Evolutionary conservation across 2,113 vertebrate genomes (phyloP), one percentile per base, ranked within the genome.

Genomic region (Rhipidura dahli): DNA sequence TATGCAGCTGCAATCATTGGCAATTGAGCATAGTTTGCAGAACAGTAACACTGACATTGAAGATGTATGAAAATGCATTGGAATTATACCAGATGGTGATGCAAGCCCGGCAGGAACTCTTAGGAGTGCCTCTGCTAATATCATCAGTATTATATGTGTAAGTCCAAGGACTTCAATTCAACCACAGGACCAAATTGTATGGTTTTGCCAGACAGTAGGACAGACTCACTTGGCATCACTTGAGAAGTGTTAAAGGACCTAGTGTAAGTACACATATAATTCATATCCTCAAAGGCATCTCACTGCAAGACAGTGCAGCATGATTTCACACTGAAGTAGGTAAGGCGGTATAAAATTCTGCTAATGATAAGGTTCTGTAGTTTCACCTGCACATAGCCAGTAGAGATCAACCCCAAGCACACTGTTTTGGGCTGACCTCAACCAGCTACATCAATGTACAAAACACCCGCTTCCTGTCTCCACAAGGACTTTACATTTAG

Each of bases 121-220:
- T 49, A 90, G 31, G 45, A 47, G 13, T 71, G 30, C 9, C 51
- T 27, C 59, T 91, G 39, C 47, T 69, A 92, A n/a, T 40, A 90
- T 49, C 35, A 85, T 72, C 50, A 65, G 51, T 49, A 82, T 94
- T 87, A 33, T 57, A 75, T 20, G 40, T 54, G 44, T 86, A 87
- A 95, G 88, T 50, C 63, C 80, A 76, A 68, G 53, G 80, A 83
- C 56, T 94, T 68, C 65, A 91, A 72, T 94, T 96, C 82, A 94
- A 87, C 69, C 78, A 76, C 54, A 54, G 56, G 76, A 78, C 81
- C n/a, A 76, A 93, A 82, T 6, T 59, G 28, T 42, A 68, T 11
- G 13, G 20, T 66, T 87, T 83, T 84, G n/a, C n/a, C 57, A 83
- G 50, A 17, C 27, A 76, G 35, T 1, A 93, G 51, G 57, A 57